Conservation (phyloP, 2,113 vertebrate species). For the Cebidichthys violaceus region DNA sequence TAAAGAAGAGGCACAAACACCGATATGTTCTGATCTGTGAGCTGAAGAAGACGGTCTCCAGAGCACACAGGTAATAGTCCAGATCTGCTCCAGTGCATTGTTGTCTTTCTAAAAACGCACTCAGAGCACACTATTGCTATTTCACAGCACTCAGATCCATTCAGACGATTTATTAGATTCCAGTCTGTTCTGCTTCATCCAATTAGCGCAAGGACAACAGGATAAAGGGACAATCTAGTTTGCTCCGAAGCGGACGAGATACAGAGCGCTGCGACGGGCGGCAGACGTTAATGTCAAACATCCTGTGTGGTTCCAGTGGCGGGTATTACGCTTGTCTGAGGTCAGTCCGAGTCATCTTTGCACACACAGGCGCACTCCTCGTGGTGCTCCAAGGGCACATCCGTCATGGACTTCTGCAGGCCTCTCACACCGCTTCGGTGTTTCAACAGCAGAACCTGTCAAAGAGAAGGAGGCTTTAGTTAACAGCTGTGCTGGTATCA, state of each 20-base stretch:
- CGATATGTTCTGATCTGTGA: conserved; percentile 54
- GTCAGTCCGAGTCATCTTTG: conserved; percentile 89
- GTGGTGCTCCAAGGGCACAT: conserved; percentile 95
- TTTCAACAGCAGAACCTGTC: conserved; percentile 93
- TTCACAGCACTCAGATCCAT: conserved; percentile 80
- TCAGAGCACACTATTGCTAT: conserved; percentile 65
- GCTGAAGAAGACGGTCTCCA: conserved; percentile 55
- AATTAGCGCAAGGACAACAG: conserved; percentile 82
- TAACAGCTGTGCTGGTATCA: conserved; percentile 2
- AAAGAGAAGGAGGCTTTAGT: conserved; percentile 1
- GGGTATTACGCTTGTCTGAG: conserved; percentile 38
- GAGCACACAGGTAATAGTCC: conserved; percentile 56
- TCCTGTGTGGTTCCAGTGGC: conserved; percentile 50
- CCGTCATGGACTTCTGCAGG: conserved; percentile 93
- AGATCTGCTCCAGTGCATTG: conserved; percentile 68
- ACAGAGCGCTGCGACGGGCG: conserved; percentile 23
- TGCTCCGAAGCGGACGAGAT: conserved; percentile 60
- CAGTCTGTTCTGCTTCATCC: conserved; percentile 72
- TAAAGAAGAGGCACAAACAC: conserved; percentile 40
- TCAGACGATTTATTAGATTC: conserved; percentile 80
- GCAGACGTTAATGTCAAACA: conserved; percentile 57
- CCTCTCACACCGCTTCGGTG: conserved; percentile 88
- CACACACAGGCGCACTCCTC: conserved; percentile 96
- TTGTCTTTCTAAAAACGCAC: conserved; percentile 52
- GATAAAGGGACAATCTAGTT: conserved; percentile 79